Evolutionary conservation across 2,888 invertebrate species (phyloP), one percentile per base, ranked within the genome.

Genomic region (Apodemia mormo): DNA sequence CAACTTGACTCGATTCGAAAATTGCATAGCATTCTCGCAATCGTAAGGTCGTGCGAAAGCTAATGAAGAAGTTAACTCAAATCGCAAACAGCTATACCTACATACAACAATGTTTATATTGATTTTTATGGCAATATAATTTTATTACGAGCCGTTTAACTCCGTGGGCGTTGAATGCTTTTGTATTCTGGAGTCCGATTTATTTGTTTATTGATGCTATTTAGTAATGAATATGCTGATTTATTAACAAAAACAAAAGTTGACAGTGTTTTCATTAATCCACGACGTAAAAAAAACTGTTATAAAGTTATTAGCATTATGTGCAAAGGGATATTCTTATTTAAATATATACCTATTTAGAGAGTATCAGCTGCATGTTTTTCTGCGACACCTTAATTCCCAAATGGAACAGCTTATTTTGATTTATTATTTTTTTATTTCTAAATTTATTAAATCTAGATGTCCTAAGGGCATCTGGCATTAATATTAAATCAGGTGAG

Each of bases 31-130:
- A 81, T 81, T 75, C 82, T 80, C 80, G 83, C 85, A 82, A 87
- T 85, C 85, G 83, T 82, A 82, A 85, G 87, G 86, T 90, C 91
- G 88, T 90, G 90, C 85, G 49, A 78, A 74, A 78, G 80, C 84
- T 90, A 90, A 92, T 92, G 89, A 92, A 92, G 92, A 91, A 88
- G 88, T 92, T 90, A 88, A 88, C 82, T 81, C 83, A 86, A 89
- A 85, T 85, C 49, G 12, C 14, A 12, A 87, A 87, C 85, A 84
- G 12, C 45, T 82, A 82, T 77, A 22, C 22, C 22, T 22, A 81
- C 80, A 75, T 81, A 84, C 88, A 87, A 86, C 83, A 81, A 82
- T 85, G 82, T 84, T 85, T 85, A 86, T 87, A 90, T 91, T 90
- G 90, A 91, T 89, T 90, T 88, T 93, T 88, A 90, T 87, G 84